Evolutionary conservation across 2,888 invertebrate genomes (phyloP).

Genomic region (Hyppa rectilinea): DNA sequence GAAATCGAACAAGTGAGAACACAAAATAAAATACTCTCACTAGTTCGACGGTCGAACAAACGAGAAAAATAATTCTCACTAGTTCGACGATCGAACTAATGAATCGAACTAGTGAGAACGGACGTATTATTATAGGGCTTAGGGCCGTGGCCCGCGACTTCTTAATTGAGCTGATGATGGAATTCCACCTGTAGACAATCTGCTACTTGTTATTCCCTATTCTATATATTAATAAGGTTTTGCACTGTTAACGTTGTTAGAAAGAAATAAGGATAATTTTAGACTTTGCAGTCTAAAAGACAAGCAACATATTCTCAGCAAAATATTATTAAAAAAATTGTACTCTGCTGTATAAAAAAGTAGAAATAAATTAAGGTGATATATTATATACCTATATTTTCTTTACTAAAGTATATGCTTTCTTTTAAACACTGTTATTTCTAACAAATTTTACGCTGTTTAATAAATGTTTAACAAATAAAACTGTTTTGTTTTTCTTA

Average conservation of each 20-base stretch:
- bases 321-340: no score
- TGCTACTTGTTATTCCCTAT: background rate
- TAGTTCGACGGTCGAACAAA: no score
- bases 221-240: background rate
- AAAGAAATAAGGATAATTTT: no score
- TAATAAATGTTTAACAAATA: conserved; percentile 38
- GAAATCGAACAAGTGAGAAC: no score
- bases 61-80: no score
- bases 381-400: no score
- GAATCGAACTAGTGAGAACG: no score
- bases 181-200: no score
- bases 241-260: background rate
- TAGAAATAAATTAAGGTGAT: background rate
- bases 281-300: background rate
- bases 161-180: background rate
- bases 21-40: no score
- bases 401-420: background rate
- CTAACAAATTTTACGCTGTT: conserved; percentile 36
- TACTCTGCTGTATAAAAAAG: background rate
- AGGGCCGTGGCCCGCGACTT: background rate
- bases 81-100: no score
- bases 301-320: background rate
- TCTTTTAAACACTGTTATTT: background rate
- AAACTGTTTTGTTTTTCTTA: conserved; percentile 54
- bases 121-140: no score